Base-by-base conservation (phyloP, 2,888 invertebrate genomes). In the Mythimna vitellina region DNA sequence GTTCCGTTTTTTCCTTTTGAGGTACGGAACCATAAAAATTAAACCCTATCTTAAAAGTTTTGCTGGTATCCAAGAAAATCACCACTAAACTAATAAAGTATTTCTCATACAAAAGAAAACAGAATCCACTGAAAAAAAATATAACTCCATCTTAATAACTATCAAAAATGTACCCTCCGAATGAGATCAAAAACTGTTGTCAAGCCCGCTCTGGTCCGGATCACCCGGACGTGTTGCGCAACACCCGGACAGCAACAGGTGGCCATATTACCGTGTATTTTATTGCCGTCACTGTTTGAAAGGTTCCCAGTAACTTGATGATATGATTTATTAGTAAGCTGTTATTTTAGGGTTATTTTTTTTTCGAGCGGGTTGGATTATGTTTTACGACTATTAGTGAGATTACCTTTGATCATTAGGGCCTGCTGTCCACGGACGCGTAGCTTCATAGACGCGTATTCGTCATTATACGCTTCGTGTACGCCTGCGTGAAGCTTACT, bases 221-320 rank as follows among this genome's bases (percentile, higher is more conserved):
- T 88, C 78, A 87, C 75, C 86, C 88, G 89, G 87, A 87, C 89
- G 90, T 89, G 90, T 91, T 87, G 89, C 83, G 84, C 86, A 89
- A 89, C 88, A 84, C 76, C 80, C 80, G 60, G 72, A 82, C 81
- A 76, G 90, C 94, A 94, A 94, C 94, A 94, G 93, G 94, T 94
- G 91, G 88, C 79, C 79, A 87, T 91, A 91, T 93, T 93, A 91
- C 87, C 84, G 87, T 85, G 89, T 90, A 91, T 92, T 92, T 92
- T 93, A 92, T 91, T 81, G 88, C 84, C 73, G 73, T 81, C 80
- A 70, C 73, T 72, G 75, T 65, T 54, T 70, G 67, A 46, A 68
- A 73, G 61, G 64, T 53, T 69, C 14, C 65, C 51, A 22, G 51
- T 46, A 20, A 51, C 6, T 3, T 63, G 63, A 74, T 66, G 64